Base-by-base conservation (phyloP, 2,888 invertebrate species). In the Dasysyrphus albostriatus region DNA sequence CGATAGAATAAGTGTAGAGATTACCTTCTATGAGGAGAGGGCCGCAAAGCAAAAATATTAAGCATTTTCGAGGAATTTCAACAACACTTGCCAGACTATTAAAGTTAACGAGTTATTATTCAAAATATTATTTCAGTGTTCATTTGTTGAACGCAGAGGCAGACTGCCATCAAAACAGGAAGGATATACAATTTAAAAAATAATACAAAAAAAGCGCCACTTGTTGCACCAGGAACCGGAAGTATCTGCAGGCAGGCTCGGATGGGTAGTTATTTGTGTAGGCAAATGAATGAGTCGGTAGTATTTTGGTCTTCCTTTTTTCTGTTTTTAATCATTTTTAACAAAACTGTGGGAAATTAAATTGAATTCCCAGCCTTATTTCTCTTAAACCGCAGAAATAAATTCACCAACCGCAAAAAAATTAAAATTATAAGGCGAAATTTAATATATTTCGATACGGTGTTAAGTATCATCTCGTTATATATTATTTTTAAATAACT, bases 391-490 rank as follows among this genome's bases (percentile, higher is more conserved):
- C 51, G 29, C 3, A 5, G 12, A 34, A 16, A 59, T 59, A 5
- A 59, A 19, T 12, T 37, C 37, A 34, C 29, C 32, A 61, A 12
- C n/a, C n/a, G n/a, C n/a, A 12, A 67, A 9, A 34, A 16, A 19
- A 47, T 37, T 16, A 37, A 59, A 59, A 59, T 59, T 59, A 61
- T 47, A 54, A 42, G 29, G 12, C 16, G 61, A 77, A 69, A 74
- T 63, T 74, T 69, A n/a, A n/a, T 58, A 73, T 74, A 70, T 56
- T 51, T 74, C 74, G 47, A 51, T 56, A 56, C 49, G 59, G 85
- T 84, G 85, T 78, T 78, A 85, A 85, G 74, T 85, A 82, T 82
- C 85, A 78, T 63, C 77, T 85, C 77, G 82, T 85, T 82, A 78
- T 49, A 82, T 77, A 61, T 74, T 19, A 19, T 82, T 82, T 77